Evolutionary conservation across 2,888 invertebrate species (phyloP), one percentile per base, ranked within the genome.

Genomic region (Eumacrocentrus americanus): DNA sequence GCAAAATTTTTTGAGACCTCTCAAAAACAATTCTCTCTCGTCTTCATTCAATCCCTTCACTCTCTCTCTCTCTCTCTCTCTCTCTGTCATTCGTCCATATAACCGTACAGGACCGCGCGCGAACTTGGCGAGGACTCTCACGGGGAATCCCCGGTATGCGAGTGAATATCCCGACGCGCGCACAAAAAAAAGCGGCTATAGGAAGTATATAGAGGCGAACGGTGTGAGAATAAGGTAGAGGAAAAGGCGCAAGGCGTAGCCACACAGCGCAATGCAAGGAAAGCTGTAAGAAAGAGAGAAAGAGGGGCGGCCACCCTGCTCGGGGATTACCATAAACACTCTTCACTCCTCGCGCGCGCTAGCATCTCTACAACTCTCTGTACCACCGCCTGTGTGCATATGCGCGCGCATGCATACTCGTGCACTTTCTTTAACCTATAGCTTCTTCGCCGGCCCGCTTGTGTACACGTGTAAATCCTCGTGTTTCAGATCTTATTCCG

Each of bases 391-490:
- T 47, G 25, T 54, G 35, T 44, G 35, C 29, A 57, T 42, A 59
- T 48, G 38, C 50, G 22, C 23, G 18, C 35, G 12, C 42, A 58
- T 23, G 40, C 40, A 51, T 25, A 47, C 48, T 29, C 47, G 18
- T 29, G 16, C 40, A 20, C 38, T 40, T 40, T 20, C 20, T n/a
- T 18, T 18, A 44, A 44, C 25, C 18, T 29, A 34, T 7, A 37
- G 22, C 46, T 44, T n/a, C n/a, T n/a, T 18, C 16, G 20, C 46
- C 34, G 52, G 23, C 37, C n/a, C n/a, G 47, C 56, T 56, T 58
- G 47, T 58, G 67, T 75, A 75, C 75, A 76, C 71, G 72, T 75
- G 75, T 76, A 76, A 75, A 74, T 75, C 72, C 66, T 65, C 54
- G 63, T 67, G 70, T 75, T 76, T 73, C 70, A 71, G 68, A 65